Conservation (phyloP, 2,113 vertebrate genomes). For the Rhodinocichla rosea region DNA sequence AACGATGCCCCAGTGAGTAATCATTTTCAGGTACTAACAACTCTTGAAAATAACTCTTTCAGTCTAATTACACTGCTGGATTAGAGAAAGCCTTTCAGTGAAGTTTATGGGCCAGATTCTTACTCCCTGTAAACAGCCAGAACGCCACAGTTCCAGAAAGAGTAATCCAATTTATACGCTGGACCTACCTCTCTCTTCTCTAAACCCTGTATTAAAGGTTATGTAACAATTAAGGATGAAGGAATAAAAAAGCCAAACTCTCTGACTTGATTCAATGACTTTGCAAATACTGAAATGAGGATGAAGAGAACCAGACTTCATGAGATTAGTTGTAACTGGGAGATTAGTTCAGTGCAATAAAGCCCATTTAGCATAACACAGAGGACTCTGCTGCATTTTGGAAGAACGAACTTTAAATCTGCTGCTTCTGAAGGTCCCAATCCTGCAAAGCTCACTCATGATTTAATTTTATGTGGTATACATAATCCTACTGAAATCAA, state of each 20-base stretch:
- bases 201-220: background rate
- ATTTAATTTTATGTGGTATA: background rate
- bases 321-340: background rate
- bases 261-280: background rate
- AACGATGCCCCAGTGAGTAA: background rate
- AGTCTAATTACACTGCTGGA: background rate
- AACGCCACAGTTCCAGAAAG: background rate
- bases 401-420: background rate
- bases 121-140: background rate
- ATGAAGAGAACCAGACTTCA: background rate
- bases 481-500: background rate
- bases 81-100: background rate
- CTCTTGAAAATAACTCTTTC: background rate
- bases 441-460: background rate
- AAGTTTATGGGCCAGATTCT: background rate
- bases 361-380: background rate
- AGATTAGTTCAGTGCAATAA: constrained; percentile 3
- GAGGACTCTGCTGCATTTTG: background rate
- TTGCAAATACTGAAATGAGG: background rate
- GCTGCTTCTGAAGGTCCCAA: background rate
- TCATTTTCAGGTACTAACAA: constrained; percentile 15
- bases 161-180: background rate
- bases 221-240: background rate
- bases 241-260: background rate
- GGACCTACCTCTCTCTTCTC: background rate